phyloP scores from a whole-genome alignment of 2,888 invertebrate genomes.

The Suillia variegata region DNA sequence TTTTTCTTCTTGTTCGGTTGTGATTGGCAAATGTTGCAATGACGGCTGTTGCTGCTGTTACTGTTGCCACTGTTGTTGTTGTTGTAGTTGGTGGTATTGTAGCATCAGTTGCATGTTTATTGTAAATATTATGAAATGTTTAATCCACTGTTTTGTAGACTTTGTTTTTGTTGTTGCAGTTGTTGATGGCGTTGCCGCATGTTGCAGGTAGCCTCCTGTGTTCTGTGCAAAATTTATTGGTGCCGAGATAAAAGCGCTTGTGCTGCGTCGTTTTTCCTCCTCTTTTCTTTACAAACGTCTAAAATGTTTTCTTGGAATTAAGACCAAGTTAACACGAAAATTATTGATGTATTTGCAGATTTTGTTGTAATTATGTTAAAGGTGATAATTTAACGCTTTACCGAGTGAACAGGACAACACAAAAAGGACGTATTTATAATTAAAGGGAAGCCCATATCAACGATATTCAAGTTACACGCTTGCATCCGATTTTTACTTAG shows the following conservation, averaged over 20 bases:
- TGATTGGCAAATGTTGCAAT: neutral
- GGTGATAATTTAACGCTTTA: neutral
- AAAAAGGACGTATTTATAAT: neutral
- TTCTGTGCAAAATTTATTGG: neutral
- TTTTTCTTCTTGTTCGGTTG: neutral
- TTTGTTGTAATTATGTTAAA: neutral
- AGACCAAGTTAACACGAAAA: constrained; percentile 27
- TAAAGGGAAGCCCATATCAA: neutral
- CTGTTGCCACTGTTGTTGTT: neutral
- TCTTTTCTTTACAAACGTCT: too few species aligned
- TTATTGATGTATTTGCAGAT: constrained; percentile 3
- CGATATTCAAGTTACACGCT: too few species aligned
- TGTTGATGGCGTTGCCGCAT: neutral
- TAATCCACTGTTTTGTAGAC: constrained; percentile 29
- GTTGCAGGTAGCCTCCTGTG: neutral
- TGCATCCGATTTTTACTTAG: too few species aligned
- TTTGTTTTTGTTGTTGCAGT: neutral
- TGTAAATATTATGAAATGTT: constrained; percentile 55
- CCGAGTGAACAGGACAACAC: neutral
- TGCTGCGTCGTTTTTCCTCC: too few species aligned
- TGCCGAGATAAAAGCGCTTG: neutral
- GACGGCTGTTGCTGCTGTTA: neutral
- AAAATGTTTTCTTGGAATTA: constrained; percentile 46
- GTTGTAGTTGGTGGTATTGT: neutral
- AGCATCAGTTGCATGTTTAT: constrained; percentile 51